Base-by-base conservation (phyloP, 2,888 invertebrate species). In the Neria commutata region DNA sequence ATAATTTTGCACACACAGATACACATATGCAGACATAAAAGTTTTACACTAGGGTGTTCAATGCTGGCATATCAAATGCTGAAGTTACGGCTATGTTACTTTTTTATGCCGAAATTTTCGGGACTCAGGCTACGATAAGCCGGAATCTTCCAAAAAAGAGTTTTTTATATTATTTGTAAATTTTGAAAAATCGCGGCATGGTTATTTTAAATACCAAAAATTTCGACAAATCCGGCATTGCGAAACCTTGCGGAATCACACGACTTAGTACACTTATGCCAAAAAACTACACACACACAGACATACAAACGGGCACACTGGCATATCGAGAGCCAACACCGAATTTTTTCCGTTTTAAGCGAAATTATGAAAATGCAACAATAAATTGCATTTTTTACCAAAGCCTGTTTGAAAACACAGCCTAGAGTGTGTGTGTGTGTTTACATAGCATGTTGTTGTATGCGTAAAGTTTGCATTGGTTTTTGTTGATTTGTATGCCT, bases 251-350 rank as follows among this genome's bases (percentile, higher is more conserved):
- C 21, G 10, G 14, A 45, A 45, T 29, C 29, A 29, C 6, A 11
- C 11, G 6, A 29, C 11, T 11, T 29, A 29, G 42, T 55, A 50
- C 46, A 46, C n/a, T 49, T 55, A 23, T 25, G 45, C 26, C 51
- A n/a, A n/a, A n/a, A n/a, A n/a, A n/a, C n/a, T n/a, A 48, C 47
- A 49, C 14, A 61, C 45, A 58, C 40, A 40, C 19, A 42, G 3
- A 6, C 17, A 54, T 52, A 46, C 56, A 69, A 66, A 68, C 64
- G 69, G 57, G 64, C 66, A 66, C 66, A 65, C 49, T 57, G 54
- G 58, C 34, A 45, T 46, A 10, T n/a, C n/a, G n/a, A 11, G n/a
- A 37, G 37, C 42, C 17, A 42, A 25, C 26, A 48, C 40, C 47
- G 53, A 53, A 48, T 56, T 56, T 53, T 60, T 55, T 55, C 48